Percentiles rank a stretch among this genome's conserved stretches.
These are phyloP conservation scores for Verasper variegatus DNA, from an alignment of 2,113 vertebrate species.

Conservation along the genomic window DNA sequence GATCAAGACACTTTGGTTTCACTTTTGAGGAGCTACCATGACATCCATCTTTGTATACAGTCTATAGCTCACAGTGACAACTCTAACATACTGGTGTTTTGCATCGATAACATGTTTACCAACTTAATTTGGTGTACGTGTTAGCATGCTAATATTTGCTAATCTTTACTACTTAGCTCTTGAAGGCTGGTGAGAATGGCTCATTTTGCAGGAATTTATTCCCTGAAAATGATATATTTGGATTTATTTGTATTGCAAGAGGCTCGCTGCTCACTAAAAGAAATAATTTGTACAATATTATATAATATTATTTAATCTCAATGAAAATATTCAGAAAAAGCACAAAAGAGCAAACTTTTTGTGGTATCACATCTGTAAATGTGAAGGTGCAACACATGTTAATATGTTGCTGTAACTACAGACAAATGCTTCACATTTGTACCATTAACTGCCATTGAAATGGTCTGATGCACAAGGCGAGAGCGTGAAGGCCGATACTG, in stretches of 20 bases:
- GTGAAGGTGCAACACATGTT: background rate
- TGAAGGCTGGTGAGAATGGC: too few species aligned
- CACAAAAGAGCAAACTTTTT: background rate
- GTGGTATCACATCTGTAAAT: background rate
- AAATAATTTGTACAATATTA: background rate
- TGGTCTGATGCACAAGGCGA: constrained; percentile 13
- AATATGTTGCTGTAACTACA: background rate
- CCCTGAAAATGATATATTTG: background rate
- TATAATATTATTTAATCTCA: background rate
- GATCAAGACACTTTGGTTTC: too few species aligned
- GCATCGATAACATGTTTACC: too few species aligned
- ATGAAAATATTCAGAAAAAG: background rate
- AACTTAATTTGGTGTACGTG: too few species aligned
- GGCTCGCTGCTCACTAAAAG: too few species aligned
- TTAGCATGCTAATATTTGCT: too few species aligned
- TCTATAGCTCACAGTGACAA: too few species aligned
- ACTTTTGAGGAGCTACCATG: too few species aligned
- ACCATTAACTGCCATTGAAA: constrained; percentile 28
- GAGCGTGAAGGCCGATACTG: constrained; percentile 33
- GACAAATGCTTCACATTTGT: constrained; percentile 7
- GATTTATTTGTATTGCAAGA: background rate
- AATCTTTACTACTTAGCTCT: too few species aligned
- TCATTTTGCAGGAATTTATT: background rate
- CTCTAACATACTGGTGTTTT: too few species aligned
- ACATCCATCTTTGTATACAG: too few species aligned